Base-by-base conservation (phyloP, 2,113 vertebrate species). In the Pipa parva region DNA sequence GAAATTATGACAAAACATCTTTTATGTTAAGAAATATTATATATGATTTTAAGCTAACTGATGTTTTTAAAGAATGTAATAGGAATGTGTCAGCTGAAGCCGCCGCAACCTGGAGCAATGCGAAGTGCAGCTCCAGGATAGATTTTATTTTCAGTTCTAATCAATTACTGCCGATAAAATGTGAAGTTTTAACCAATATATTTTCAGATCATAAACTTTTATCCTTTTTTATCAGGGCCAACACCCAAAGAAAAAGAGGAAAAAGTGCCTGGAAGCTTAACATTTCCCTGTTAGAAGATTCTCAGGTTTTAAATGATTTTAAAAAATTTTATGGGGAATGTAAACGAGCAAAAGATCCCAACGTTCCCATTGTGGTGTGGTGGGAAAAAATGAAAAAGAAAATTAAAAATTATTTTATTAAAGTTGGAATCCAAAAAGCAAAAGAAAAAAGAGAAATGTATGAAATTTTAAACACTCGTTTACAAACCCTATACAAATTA, bases 71-170 rank as follows among this genome's bases (percentile, higher is more conserved):
- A 27, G 8, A 26, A 17, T 27, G 25, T 5, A 54, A 54, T 17
- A 12, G 1, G 2, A 50, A 24, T 11, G 1, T 22, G 4, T 13
- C 21, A 11, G 21, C 3, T 0, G 51, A 54, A n/a, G 25, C 4
- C 2, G 7, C 15, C 2, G 17, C 11, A 2, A 57, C n/a, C n/a
- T 31, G 27, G 54, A 33, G 28, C 10, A 57, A 57, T 5, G 9
- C 18, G 1, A 28, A 5, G 2, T 57, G 54, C 6, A 57, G 54
- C 54, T 31, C 27, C 28, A 18, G 51, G 26, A 54, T 54, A 4
- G 51, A 54, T 54, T 54, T 54, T 54, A 54, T 50, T 12, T 54
- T 54, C 6, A 27, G 51, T 28, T 27, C 24, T n/a, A 1, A 54
- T 1, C 5, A 27, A 2, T 1, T 54, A 27, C 25, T 54, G 25